A percentile compares a stretch with the other conserved stretches of the same genome.
These are phyloP conservation scores for Linepithema humile DNA, from an alignment of 1,140 invertebrate species.

Conservation along the genomic window DNA sequence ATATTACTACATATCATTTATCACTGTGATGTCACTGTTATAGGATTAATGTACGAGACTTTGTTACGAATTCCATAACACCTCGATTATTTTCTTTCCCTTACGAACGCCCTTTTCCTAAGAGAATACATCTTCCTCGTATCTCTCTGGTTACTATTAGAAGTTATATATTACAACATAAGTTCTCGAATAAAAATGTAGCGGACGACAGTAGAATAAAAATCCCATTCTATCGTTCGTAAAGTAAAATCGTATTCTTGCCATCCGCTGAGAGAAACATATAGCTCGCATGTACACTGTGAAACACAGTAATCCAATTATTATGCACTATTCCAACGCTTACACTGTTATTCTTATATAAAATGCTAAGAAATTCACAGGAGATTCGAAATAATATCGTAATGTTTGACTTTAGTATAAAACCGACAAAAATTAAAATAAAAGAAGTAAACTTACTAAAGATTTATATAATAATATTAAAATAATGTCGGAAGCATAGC, in stretches of 20 bases:
- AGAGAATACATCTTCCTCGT: not conserved
- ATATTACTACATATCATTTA: no score
- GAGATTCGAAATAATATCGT: not conserved
- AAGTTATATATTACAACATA: no score
- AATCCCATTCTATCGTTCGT: constrained; percentile 3
- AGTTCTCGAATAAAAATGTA: not conserved
- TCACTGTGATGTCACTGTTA: not conserved
- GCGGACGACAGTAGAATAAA: not conserved
- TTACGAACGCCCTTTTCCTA: not conserved
- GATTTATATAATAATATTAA: not conserved
- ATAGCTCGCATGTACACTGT: not conserved
- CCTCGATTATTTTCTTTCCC: not conserved
- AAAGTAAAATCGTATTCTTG: not conserved
- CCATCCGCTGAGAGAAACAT: not conserved
- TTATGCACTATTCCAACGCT: not conserved
- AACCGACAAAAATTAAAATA: not conserved
- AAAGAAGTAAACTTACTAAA: not conserved
- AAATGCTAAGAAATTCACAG: not conserved
- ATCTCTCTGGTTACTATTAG: not conserved
- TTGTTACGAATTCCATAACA: not conserved
- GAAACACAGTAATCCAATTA: not conserved
- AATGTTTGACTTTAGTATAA: not conserved
- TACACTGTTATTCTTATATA: not conserved
- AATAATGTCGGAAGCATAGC: not conserved
- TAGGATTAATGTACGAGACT: not conserved